These are phyloP conservation scores for Plestiodon gilberti DNA, from an alignment of 2,113 vertebrate species.

Conservation along the genomic window DNA sequence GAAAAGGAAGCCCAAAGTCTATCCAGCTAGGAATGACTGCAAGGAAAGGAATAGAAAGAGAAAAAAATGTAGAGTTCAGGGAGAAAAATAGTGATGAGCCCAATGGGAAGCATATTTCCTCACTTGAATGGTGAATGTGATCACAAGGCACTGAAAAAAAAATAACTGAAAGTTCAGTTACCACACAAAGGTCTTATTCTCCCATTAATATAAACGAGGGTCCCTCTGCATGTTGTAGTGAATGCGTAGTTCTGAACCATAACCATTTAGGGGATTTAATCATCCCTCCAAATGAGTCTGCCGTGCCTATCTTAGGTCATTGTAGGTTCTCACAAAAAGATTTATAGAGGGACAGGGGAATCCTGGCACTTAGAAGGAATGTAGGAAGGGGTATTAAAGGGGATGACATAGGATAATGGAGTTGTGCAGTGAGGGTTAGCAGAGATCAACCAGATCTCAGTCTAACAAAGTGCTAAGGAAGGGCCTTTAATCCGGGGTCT, in stretches of 20 bases:
- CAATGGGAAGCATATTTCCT: constrained; percentile 22
- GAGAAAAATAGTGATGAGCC: constrained; percentile 7
- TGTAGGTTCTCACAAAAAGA: background rate
- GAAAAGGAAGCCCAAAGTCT: background rate
- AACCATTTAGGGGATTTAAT: constrained; percentile 1
- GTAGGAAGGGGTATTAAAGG: background rate
- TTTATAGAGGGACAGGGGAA: background rate
- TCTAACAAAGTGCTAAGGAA: background rate
- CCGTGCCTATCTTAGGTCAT: background rate
- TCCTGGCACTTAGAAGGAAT: constrained; percentile 13
- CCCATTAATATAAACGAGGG: constrained; percentile 4
- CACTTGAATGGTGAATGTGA: constrained; percentile 3
- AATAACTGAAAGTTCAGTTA: constrained; percentile 11
- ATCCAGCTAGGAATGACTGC: background rate
- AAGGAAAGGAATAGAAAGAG: background rate
- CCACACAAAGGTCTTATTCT: background rate
- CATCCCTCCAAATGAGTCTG: constrained; percentile 3
- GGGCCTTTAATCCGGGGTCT: background rate
- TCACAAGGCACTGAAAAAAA: background rate
- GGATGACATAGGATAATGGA: background rate
- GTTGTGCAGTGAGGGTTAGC: constrained; percentile 1
- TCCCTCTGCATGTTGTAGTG: background rate
- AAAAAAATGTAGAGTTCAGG: background rate
- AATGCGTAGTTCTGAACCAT: background rate
- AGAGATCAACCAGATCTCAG: background rate